Evolutionary conservation across 2,113 vertebrate species (phyloP), one percentile per base, ranked within the genome.

Genomic region (Axis porcinus): DNA sequence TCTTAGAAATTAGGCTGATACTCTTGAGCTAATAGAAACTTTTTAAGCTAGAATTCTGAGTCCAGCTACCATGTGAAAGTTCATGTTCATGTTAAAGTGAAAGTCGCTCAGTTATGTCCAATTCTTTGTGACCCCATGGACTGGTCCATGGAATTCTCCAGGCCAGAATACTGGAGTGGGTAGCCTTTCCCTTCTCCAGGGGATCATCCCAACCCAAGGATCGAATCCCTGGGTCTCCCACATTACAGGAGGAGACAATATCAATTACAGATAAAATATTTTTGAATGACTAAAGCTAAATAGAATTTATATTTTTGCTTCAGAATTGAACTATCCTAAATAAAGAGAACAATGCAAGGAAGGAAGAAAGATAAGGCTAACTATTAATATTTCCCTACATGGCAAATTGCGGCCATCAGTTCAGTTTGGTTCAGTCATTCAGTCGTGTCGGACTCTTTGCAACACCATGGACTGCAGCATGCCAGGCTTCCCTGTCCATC

Each of bases 271-370:
- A 23, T 62, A 70, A 84, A 88, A 90, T 95, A 76, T 54, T 95
- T 95, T 78, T 52, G n/a, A 96, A 97, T 86, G 14, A 55, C 54
- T 12, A 91, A 76, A 76, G 83, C n/a, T 78, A 86, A 90, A 76
- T 52, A 70, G 11, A 88, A 54, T 60, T 91, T 90, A 7, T 45
- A n/a, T 70, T 76, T 57, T 54, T 54, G 79, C 57, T 70, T 70
- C n/a, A 78, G 28, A 58, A 89, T 88, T 27, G 91, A 92, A 87
- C 25, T 47, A 7, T 45, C 90, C 12, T 55, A 52, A 78, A 67
- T 89, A 94, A 85, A 86, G 3, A 58, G 21, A 58, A 58, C 11
- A 90, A 43, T 91, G 23, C 57, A 57, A 90, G 47, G 55, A 95
- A 55, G 8, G 25, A 87, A 85, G 54, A n/a, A 55, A 54, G 16